phyloP scores from a whole-genome alignment of 2,888 invertebrate genomes.

The Lamellibrachia satsuma region DNA sequence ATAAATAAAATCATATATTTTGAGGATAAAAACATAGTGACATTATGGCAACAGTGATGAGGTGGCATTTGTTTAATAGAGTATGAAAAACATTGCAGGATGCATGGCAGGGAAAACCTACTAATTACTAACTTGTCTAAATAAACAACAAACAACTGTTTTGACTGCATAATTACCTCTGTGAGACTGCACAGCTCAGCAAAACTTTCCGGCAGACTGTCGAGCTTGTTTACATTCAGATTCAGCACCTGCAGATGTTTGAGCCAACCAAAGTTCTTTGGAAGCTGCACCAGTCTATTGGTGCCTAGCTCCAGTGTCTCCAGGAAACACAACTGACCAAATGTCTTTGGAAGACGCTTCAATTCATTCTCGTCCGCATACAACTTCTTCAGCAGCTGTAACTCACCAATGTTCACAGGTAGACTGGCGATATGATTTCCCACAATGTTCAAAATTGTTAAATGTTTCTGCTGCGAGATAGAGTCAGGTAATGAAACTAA shows the following conservation, averaged over 20 bases:
- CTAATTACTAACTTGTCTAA: background rate
- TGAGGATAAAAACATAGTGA: background rate
- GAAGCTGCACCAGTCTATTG: slow-evolving; percentile 50
- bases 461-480: slow-evolving; percentile 38
- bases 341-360: slow-evolving; percentile 50
- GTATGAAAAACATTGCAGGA: background rate
- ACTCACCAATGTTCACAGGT: slow-evolving; percentile 38
- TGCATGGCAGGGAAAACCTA: background rate
- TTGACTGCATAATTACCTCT: background rate
- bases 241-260: slow-evolving; percentile 31
- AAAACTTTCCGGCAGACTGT: slow-evolving; percentile 27
- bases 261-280: slow-evolving; percentile 56
- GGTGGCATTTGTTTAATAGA: background rate
- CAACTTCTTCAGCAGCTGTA: background rate
- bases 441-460: slow-evolving; percentile 44
- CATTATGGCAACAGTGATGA: background rate
- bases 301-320: slow-evolving; percentile 51
- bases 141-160: background rate
- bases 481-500: slow-evolving; percentile 53
- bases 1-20: background rate
- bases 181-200: slow-evolving; percentile 20
- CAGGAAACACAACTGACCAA: slow-evolving; percentile 48
- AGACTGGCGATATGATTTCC: slow-evolving; percentile 45
- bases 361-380: slow-evolving; percentile 55
- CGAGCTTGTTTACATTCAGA: slow-evolving; percentile 26